Base-by-base conservation (phyloP, 2,888 invertebrate species). In the Leptinotarsa rubiginosa region DNA sequence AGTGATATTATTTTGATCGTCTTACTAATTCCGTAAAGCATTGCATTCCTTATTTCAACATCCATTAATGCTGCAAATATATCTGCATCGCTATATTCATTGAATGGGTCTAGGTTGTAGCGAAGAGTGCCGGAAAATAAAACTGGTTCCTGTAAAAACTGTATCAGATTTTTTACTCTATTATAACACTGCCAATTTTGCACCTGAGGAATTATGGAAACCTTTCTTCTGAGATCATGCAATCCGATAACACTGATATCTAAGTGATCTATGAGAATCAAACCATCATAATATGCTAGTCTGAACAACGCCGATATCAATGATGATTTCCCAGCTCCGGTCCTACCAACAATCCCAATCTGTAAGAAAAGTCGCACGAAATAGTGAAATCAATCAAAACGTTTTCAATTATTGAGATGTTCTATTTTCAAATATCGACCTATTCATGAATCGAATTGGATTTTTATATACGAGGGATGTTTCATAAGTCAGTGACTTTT, bases 41-140 rank as follows among this genome's bases (percentile, higher is more conserved):
- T 83, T 0, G 87, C 86, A 56, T 86, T 84, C 77, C 89, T 89
- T 69, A 91, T 83, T 81, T 91, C 90, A 7, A 91, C 90, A 64
- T 82, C 85, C 65, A 83, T 74, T 16, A 88, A 78, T 20, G 86
- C 85, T 10, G 80, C 77, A 56, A 85, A 77, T 25, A 88, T 79
- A 25, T 77, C 75, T 65, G 81, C 79, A 74, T 87, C 87, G 7
- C 79, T 78, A 64, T 85, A 85, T 76, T 93, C 87, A 84, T 88
- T 82, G 81, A 92, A 93, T 0, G 93, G 93, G 86, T 93, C 93
- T 74, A 94, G 85, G 85, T 93, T 93, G 74, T 90, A 89, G 52
- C 93, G 87, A 68, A 94, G 84, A 0, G 92, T 91, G 20, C 92
- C 92, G 22, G 91, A 90, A 85, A 93, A 93, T 22, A 93, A 83